Conservation (phyloP, 1,140 invertebrate species). For the Hirudo medicinalis region DNA sequence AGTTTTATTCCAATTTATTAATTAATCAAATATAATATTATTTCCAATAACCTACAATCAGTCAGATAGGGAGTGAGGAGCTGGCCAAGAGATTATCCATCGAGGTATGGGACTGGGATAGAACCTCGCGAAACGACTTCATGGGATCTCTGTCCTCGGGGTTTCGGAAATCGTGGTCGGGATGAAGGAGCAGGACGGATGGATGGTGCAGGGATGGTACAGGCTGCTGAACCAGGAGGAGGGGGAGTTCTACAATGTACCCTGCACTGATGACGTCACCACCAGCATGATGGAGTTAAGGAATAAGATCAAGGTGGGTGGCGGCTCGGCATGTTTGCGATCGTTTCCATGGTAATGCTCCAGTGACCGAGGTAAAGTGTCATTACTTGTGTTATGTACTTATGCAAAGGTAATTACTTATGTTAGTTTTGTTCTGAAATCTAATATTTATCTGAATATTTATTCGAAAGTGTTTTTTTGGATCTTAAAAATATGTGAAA, state of each 20-base stretch:
- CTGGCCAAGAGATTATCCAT: constrained; percentile 90
- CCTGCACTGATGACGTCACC: constrained; percentile 52
- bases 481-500: no score
- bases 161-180: constrained; percentile 87
- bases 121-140: constrained; percentile 95
- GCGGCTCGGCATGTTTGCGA: background rate
- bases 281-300: constrained; percentile 14
- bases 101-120: constrained; percentile 98
- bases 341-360: no score
- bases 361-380: no score
- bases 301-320: constrained; percentile 11
- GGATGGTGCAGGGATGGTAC: constrained; percentile 79
- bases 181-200: constrained; percentile 46
- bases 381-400: no score
- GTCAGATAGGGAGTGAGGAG: constrained; percentile 38
- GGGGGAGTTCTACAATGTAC: constrained; percentile 96
- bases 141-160: constrained; percentile 98
- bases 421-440: no score
- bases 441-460: no score
- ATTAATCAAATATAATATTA: no score
- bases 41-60: constrained; percentile 14
- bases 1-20: no score
- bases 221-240: constrained; percentile 93
- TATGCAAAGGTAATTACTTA: no score
- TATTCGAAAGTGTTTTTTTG: no score